Base-by-base conservation (phyloP, 2,797 vertebrate species). In the Knipowitschia caucasica region DNA sequence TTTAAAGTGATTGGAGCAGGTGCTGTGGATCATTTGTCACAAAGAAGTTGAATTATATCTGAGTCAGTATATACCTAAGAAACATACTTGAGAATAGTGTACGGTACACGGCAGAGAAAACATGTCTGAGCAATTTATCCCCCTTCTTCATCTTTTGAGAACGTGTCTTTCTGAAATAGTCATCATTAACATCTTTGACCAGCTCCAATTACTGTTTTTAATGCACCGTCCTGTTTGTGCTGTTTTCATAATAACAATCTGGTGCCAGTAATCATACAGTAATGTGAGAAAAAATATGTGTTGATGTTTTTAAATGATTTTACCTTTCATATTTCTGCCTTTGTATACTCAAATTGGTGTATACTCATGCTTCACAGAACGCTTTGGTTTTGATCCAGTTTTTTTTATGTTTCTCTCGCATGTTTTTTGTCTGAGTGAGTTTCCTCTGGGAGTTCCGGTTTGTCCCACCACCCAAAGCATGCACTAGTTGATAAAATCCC, bases 21-120 rank as follows among this genome's bases (percentile, higher is more conserved):
- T 63, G 39, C 33, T 36, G 33, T 27, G 60, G 26, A 67, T 66
- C 34, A 62, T 64, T 69, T 63, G 44, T 68, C 50, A 67, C 62
- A 64, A 38, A 12, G 24, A 15, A 10, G 42, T 35, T 11, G 10
- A 53, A 36, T 40, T 23, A 35, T 25, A 49, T 56, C 50, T 64
- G 47, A 29, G 11, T n/a, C 67, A 55, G 33, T 15, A 33, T 69
- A 33, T 38, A 23, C 31, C 31, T 30, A 10, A 2, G 15, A 18
- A 46, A 46, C 9, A 18, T 5, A n/a, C 15, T 29, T 2, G 5
- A 18, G 5, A n/a, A 43, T 26, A 44, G 2, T 44, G 3, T 26
- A 27, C n/a, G 3, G 3, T 4, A 39, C 34, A 36, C n/a, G n/a
- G n/a, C n/a, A n/a, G n/a, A 36, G 34, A 36, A 36, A 36, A n/a